A percentile compares a stretch with the other conserved stretches of the same genome.
Conservation (phyloP, 1,140 invertebrate species). For the Penaeus japonicus region DNA sequence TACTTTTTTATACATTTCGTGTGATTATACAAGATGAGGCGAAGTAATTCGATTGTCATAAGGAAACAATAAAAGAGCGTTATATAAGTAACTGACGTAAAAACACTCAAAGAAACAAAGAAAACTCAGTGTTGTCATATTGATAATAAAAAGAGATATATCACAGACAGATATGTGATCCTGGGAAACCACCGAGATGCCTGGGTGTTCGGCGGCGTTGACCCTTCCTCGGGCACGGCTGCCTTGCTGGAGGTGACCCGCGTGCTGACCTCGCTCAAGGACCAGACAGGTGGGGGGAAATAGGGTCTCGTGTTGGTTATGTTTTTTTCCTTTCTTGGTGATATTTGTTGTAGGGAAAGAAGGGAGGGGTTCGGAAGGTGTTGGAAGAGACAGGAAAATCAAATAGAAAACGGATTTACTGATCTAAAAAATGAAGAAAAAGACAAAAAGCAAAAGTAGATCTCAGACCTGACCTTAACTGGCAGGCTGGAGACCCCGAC, state of each 20-base stretch:
- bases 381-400: too few relatives aligned
- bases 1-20: too few relatives aligned
- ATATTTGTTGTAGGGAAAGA: not conserved
- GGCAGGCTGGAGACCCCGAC: slow-evolving; percentile 64
- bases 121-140: too few relatives aligned
- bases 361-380: too few relatives aligned
- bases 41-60: too few relatives aligned
- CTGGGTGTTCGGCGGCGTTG: slow-evolving; percentile 69
- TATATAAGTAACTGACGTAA: too few relatives aligned
- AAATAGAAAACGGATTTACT: not conserved
- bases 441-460: not conserved
- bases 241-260: slow-evolving; percentile 62
- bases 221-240: slow-evolving; percentile 69
- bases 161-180: slow-evolving; percentile 65
- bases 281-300: not conserved
- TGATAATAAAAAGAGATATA: too few relatives aligned
- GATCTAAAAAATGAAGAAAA: not conserved
- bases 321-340: not conserved
- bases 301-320: not conserved
- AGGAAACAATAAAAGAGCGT: too few relatives aligned
- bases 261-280: slow-evolving; percentile 1
- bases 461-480: not conserved
- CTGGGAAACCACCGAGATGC: slow-evolving; percentile 72
- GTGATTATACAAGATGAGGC: too few relatives aligned
- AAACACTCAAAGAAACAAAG: too few relatives aligned